Percentiles rank a stretch among this genome's conserved stretches.
phyloP scores from a whole-genome alignment of 1,140 invertebrate species.

The Papilio xuthus region DNA sequence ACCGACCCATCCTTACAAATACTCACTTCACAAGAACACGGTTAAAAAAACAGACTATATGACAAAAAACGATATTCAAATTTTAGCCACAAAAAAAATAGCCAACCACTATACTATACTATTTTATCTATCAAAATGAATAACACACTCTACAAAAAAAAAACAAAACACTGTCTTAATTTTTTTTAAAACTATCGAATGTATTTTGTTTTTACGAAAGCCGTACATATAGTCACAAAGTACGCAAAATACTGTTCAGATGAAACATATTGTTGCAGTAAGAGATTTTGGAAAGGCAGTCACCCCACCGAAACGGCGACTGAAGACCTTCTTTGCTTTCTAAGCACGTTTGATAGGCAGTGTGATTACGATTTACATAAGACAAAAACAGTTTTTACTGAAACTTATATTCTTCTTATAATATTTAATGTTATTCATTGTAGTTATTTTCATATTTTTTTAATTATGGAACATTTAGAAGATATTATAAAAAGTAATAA shows the following conservation, averaged over 20 bases:
- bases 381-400: slow-evolving; percentile 20
- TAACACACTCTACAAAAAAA: background rate
- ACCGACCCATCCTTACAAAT: slow-evolving; percentile 51
- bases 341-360: slow-evolving; percentile 52
- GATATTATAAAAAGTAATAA: too few relatives aligned
- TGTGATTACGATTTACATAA: slow-evolving; percentile 34
- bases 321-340: slow-evolving; percentile 58
- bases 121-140: too few relatives aligned
- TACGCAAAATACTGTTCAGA: slow-evolving; percentile 39
- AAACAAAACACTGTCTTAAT: background rate
- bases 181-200: background rate
- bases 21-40: background rate
- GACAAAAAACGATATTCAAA: background rate
- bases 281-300: slow-evolving; percentile 73
- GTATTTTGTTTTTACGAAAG: background rate
- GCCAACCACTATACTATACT: too few relatives aligned
- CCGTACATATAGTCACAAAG: slow-evolving; percentile 34
- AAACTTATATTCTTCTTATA: background rate
- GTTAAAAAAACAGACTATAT: background rate
- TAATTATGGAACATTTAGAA: too few relatives aligned
- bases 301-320: slow-evolving; percentile 61
- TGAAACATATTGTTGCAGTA: slow-evolving; percentile 51
- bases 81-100: too few relatives aligned
- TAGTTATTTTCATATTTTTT: too few relatives aligned
- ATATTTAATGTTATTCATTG: background rate